Evolutionary conservation across 2,888 invertebrate species (phyloP).

Genomic region (Aquatica leii): DNA sequence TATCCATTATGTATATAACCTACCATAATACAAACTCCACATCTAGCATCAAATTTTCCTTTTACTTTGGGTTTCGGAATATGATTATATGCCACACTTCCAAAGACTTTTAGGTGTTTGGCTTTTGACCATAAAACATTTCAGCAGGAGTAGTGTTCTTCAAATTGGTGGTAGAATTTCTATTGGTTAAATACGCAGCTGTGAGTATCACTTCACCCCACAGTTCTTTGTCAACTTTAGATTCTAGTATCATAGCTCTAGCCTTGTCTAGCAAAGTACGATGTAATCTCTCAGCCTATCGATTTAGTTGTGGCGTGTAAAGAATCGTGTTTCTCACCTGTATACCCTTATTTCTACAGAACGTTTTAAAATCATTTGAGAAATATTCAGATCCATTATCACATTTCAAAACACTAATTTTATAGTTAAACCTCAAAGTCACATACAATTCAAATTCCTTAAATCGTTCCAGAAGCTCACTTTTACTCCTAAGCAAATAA

Average conservation of each 20-base stretch:
- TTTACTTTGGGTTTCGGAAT: too few relatives aligned
- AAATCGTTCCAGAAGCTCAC: conserved; percentile 29
- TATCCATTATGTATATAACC: not conserved
- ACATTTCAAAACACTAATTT: conserved; percentile 22
- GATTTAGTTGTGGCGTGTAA: conserved; percentile 28
- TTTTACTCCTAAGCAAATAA: conserved; percentile 23
- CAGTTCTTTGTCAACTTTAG: not conserved
- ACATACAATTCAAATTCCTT: conserved; percentile 21
- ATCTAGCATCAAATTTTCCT: too few relatives aligned
- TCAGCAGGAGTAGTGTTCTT: too few relatives aligned
- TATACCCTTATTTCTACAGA: conserved; percentile 33
- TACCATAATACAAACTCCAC: too few relatives aligned
- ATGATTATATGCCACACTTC: too few relatives aligned
- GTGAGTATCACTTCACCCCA: not conserved
- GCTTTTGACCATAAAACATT: too few relatives aligned
- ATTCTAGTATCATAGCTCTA: not conserved
- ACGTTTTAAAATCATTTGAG: conserved; percentile 22
- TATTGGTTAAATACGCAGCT: not conserved
- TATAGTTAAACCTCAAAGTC: conserved; percentile 17
- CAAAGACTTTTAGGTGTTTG: too few relatives aligned
- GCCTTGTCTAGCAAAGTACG: not conserved
- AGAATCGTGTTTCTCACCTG: conserved; percentile 19
- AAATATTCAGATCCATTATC: conserved; percentile 32
- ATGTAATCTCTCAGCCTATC: conserved; percentile 23
- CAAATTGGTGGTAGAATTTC: not conserved